Base-by-base conservation (phyloP, 2,797 vertebrate species). In the Aeoliscus strigatus region DNA sequence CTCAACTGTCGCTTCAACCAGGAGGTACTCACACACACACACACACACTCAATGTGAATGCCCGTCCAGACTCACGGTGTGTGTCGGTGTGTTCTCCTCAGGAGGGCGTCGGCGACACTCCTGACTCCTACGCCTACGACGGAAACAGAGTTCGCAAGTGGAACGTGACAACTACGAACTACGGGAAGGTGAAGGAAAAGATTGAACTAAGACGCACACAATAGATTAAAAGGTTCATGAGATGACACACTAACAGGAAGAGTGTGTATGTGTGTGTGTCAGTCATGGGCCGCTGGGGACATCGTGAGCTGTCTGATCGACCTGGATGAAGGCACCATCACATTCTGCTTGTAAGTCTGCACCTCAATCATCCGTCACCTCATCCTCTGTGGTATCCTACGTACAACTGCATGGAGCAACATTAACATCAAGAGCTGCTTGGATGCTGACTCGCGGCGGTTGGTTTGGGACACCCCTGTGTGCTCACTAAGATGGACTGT, bases 261-360 rank as follows among this genome's bases (percentile, higher is more conserved):
- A 23, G 12, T 24, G 13, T 13, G 26, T 38, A 17, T 23, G 10
- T 42, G 16, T 11, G 0, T 18, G 23, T 26, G 38, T 10, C 80
- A 99, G 96, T 94, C 96, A 0, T 99, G 96, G 96, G 94, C 96
- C 4, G 94, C 94, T 0, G 96, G 96, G 45, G 96, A 99, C 86
- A 94, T 99, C 1, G 94, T 98, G 58, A 98, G 92, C 88, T 99
- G 96, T 71, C 81, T 98, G 72, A 93, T 99, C 17, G 91, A 99
- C 85, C 86, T 98, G 62, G 94, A 99, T 11, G 90, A 97, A 37
- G 95, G 91, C 39, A 91, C 86, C 56, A 94, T 97, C 74, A 91
- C 90, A 1, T 99, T 98, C 86, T 97, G 91, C 78, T 66, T 99
- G 96, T 98, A 82, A 93, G 96, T 79, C n/a, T n/a, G n/a, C n/a